Percentiles rank a stretch among this genome's conserved stretches.
Conservation (phyloP, 2,888 invertebrate genomes). For the Chalcis sispes region DNA sequence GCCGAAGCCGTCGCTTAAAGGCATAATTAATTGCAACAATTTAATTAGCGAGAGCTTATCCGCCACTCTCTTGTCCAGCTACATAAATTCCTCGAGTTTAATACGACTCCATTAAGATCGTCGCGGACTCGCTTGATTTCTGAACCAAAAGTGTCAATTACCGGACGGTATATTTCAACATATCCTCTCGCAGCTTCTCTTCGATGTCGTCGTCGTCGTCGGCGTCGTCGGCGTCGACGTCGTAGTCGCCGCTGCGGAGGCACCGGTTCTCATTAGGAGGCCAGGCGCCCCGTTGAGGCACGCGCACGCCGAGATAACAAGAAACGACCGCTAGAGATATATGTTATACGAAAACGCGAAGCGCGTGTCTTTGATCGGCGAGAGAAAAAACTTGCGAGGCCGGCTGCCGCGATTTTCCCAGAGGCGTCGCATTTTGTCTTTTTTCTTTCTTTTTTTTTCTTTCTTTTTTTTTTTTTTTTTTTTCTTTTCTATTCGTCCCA, state of each 20-base stretch:
- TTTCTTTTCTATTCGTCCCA: too few species aligned
- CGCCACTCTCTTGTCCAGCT: conserved; percentile 19
- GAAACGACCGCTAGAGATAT: conserved; percentile 38
- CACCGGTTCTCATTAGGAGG: conserved; percentile 58
- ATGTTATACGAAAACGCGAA: neutral
- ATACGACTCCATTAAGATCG: conserved; percentile 49
- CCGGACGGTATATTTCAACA: conserved; percentile 34
- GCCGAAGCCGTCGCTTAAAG: conserved; percentile 18
- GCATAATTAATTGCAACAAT: conserved; percentile 54
- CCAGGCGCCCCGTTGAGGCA: conserved; percentile 41
- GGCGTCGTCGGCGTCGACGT: neutral
- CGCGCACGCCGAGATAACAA: conserved; percentile 47
- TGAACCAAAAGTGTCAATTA: conserved; percentile 56
- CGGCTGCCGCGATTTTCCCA: conserved; percentile 46
- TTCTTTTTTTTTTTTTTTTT: too few species aligned
- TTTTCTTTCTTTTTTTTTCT: too few species aligned
- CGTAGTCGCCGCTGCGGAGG: neutral
- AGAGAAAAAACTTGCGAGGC: conserved; percentile 31
- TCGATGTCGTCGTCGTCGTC: conserved; percentile 19
- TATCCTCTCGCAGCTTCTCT: neutral
- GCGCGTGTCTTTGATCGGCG: conserved; percentile 27
- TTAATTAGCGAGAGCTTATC: conserved; percentile 53
- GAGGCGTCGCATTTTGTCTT: too few species aligned
- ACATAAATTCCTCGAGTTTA: conserved; percentile 42
- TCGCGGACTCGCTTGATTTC: neutral